A percentile compares a stretch with the other conserved stretches of the same genome.
Evolutionary conservation across 2,888 invertebrate genomes (phyloP).

Genomic region (Drosophila prostipennis): DNA sequence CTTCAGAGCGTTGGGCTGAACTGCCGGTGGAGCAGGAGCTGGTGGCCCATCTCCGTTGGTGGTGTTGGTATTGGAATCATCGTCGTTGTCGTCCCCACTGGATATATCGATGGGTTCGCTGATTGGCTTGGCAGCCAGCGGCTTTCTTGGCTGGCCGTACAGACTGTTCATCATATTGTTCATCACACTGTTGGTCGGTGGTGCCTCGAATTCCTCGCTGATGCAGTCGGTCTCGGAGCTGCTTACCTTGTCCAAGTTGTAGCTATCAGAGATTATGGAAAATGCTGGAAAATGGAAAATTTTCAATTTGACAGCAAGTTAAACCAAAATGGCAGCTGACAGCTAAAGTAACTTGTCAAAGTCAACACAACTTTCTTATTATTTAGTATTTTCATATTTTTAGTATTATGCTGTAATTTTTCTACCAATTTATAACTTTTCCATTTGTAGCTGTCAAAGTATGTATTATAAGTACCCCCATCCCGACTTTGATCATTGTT

Average conservation of each 20-base stretch:
- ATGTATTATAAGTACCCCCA: background rate
- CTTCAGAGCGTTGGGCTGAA: conserved; percentile 25
- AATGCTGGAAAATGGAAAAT: conserved; percentile 85
- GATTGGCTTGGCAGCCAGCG: conserved; percentile 35
- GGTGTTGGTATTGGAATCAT: conserved; percentile 73
- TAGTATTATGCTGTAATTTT: too few species aligned
- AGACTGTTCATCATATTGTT: conserved; percentile 84
- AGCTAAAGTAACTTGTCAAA: too few species aligned
- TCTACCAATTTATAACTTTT: too few species aligned
- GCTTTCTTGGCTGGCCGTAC: conserved; percentile 77
- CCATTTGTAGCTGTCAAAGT: too few species aligned
- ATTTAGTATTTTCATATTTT: too few species aligned
- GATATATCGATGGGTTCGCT: conserved; percentile 91
- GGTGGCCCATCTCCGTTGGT: conserved; percentile 46
- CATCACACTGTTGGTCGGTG: conserved; percentile 73
- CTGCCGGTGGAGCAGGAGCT: background rate
- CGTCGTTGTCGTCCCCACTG: conserved; percentile 89
- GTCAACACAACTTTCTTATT: too few species aligned
- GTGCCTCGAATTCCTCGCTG: conserved; percentile 49
- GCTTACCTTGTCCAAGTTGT: conserved; percentile 85
- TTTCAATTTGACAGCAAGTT: too few species aligned
- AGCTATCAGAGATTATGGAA: conserved; percentile 89
- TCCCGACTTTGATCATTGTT: background rate
- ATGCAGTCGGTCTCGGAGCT: conserved; percentile 82
- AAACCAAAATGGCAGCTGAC: too few species aligned